Percentiles rank a stretch among this genome's conserved stretches.
phyloP scores from a whole-genome alignment of 2,113 vertebrate genomes.

The Columba livia region DNA sequence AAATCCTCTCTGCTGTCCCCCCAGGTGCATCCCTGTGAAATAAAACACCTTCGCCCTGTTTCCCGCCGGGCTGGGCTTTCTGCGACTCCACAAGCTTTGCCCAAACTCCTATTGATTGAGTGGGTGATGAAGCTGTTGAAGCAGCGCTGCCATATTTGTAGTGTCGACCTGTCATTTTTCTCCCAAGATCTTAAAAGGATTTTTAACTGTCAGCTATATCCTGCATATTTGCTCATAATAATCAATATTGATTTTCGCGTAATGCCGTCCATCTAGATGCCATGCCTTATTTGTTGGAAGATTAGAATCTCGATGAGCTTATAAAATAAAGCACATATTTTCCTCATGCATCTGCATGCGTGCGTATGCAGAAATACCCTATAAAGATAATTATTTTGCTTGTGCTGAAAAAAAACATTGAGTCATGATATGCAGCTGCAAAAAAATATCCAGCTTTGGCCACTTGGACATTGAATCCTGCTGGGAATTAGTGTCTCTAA shows the following conservation, averaged over 20 bases:
- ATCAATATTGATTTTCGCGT: constrained; percentile 76
- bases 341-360: fast-evolving
- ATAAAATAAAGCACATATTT: constrained; percentile 22
- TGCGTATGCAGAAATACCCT: neutral
- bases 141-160: constrained; percentile 29
- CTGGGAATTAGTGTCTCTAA: no score
- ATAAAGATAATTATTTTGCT: constrained; percentile 61
- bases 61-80: neutral
- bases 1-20: no score
- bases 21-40: neutral
- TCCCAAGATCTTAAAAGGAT: constrained; percentile 55
- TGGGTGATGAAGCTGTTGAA: constrained; percentile 59
- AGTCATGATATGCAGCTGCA: neutral
- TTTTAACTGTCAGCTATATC: constrained; percentile 55
- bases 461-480: neutral
- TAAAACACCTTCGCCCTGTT: fast-evolving
- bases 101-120: constrained; percentile 41
- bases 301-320: constrained; percentile 67
- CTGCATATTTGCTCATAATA: constrained; percentile 62
- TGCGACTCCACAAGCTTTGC: neutral
- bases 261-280: constrained; percentile 57
- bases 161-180: constrained; percentile 57
- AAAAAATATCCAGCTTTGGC: neutral
- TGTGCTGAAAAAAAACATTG: neutral
- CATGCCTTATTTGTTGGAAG: constrained; percentile 60